A percentile compares a stretch with the other conserved stretches of the same genome.
Evolutionary conservation across 2,797 vertebrate genomes (phyloP).

Genomic region (Echiichthys vipera): DNA sequence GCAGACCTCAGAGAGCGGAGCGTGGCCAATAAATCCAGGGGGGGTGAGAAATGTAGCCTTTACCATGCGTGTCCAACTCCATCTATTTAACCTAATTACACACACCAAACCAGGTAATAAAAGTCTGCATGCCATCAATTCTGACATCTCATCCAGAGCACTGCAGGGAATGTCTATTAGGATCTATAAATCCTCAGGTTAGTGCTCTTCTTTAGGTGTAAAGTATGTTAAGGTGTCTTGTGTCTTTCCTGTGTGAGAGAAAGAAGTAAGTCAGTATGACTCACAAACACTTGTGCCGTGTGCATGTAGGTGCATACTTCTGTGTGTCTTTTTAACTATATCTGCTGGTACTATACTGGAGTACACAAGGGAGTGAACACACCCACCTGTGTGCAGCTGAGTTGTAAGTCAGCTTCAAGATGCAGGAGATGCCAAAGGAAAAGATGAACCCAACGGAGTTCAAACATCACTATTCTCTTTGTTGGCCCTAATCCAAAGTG

Average conservation of each 20-base stretch:
- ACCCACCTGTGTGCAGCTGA: constrained; percentile 23
- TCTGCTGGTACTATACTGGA: constrained; percentile 26
- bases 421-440: constrained; percentile 44
- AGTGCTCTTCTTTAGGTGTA: constrained; percentile 63
- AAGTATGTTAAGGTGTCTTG: constrained; percentile 67
- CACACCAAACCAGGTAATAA: constrained; percentile 86
- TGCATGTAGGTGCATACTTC: constrained; percentile 21
- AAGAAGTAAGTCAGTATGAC: constrained; percentile 30
- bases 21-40: constrained; percentile 84
- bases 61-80: constrained; percentile 83
- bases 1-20: constrained; percentile 75
- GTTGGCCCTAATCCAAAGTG: constrained; percentile 51
- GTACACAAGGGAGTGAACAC: constrained; percentile 8
- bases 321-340: constrained; percentile 32
- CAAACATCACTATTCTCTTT: constrained; percentile 41
- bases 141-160: constrained; percentile 81
- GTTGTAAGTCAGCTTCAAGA: constrained; percentile 34
- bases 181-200: constrained; percentile 79
- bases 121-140: constrained; percentile 87
- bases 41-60: constrained; percentile 82
- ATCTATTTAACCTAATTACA: constrained; percentile 89
- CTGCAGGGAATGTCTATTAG: constrained; percentile 79
- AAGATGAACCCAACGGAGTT: constrained; percentile 53
- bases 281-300: constrained; percentile 30
- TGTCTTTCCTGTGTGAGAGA: constrained; percentile 32